A percentile compares a stretch with the other conserved stretches of the same genome.
Conservation (phyloP, 2,113 vertebrate species). For the Choloepus hoffmanni region DNA sequence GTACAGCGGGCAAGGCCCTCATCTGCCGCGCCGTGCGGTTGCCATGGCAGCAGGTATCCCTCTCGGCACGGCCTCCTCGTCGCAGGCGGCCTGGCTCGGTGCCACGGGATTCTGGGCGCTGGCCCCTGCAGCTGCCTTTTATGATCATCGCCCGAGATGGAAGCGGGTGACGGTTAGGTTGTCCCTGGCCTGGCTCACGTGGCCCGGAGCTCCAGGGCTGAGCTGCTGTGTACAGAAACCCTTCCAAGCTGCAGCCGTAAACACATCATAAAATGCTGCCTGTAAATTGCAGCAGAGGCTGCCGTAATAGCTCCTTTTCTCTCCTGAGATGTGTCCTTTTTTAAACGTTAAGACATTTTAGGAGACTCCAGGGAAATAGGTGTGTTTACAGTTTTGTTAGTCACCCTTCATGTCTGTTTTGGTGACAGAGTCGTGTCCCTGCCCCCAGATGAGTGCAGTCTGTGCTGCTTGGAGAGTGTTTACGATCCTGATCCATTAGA, state of each 20-base stretch:
- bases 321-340: neutral
- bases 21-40: conserved; percentile 77
- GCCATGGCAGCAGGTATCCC: conserved; percentile 57
- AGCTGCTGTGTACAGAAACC: neutral
- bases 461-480: neutral
- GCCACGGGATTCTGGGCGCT: conserved; percentile 21
- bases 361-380: neutral
- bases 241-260: neutral
- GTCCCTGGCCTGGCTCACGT: neutral
- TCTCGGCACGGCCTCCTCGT: conserved; percentile 23
- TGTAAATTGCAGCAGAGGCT: neutral
- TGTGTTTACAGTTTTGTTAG: neutral
- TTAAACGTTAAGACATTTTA: neutral
- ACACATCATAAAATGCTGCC: accelerated
- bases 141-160: neutral
- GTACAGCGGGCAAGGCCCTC: conserved; percentile 60
- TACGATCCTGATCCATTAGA: neutral
- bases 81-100: conserved; percentile 26
- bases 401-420: neutral
- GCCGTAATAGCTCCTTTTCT: neutral
- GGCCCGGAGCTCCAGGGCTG: neutral
- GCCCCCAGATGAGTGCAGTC: neutral
- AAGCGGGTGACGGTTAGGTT: neutral
- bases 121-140: neutral
- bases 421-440: too few relatives aligned